Conservation (phyloP, 2,888 invertebrate genomes). For the Cactoblastis cactorum region DNA sequence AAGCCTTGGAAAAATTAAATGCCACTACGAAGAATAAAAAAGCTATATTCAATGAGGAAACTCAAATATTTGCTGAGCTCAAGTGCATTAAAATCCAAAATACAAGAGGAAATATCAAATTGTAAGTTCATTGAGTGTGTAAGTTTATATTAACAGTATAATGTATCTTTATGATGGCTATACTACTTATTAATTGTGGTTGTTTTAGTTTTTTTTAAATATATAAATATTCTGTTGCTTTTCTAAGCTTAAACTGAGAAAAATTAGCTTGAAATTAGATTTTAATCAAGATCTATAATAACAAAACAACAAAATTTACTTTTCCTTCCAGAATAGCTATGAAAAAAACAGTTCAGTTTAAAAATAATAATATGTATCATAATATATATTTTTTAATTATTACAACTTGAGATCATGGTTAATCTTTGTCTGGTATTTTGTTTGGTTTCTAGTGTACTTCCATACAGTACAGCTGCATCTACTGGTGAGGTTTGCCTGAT, state of each 20-base stretch:
- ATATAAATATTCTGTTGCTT: too few relatives aligned
- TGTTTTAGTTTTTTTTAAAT: constrained; percentile 2
- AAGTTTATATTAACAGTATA: too few relatives aligned
- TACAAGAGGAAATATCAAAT: constrained; percentile 78
- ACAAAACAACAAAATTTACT: too few relatives aligned
- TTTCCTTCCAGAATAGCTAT: too few relatives aligned
- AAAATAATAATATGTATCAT: too few relatives aligned
- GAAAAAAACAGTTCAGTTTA: too few relatives aligned
- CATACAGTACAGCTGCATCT: constrained; percentile 81
- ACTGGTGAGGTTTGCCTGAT: constrained; percentile 87
- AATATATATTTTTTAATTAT: too few relatives aligned
- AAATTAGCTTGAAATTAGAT: too few relatives aligned
- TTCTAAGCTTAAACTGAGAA: too few relatives aligned
- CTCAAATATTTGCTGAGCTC: constrained; percentile 80
- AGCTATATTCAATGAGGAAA: constrained; percentile 77
- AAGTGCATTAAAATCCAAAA: constrained; percentile 83
- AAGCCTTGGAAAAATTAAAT: constrained; percentile 49
- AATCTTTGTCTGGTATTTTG: not conserved
- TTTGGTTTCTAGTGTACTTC: constrained; percentile 49
- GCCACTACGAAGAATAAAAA: constrained; percentile 53
- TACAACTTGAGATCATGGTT: not conserved
- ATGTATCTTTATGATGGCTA: too few relatives aligned
- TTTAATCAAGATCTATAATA: too few relatives aligned
- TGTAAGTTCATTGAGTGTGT: constrained; percentile 76
- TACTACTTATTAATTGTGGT: too few relatives aligned